phyloP scores from a whole-genome alignment of 2,113 vertebrate species.

The Canis aureus region DNA sequence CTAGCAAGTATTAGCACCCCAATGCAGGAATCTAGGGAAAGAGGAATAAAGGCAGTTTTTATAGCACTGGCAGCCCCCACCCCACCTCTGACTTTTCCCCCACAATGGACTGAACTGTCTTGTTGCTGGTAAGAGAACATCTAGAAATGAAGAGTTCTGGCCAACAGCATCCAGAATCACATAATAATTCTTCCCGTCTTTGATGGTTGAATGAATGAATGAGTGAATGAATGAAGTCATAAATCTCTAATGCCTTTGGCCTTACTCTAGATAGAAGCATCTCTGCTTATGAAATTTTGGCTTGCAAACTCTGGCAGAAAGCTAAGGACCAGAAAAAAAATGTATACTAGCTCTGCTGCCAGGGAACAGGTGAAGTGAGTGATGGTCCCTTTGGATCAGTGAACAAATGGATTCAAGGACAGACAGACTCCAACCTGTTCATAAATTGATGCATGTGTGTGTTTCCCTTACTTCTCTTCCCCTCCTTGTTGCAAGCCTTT shows the following conservation, averaged over 20 bases:
- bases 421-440: not conserved
- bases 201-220: not conserved
- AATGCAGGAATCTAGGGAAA: not conserved
- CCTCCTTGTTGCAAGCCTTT: not conserved
- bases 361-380: not conserved
- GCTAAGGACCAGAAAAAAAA: not conserved
- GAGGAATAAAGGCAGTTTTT: not conserved
- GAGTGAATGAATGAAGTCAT: not conserved
- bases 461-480: not conserved
- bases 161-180: not conserved
- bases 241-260: not conserved
- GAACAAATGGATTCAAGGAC: not conserved
- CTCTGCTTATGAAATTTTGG: not conserved
- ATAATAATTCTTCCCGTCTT: not conserved
- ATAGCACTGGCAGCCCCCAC: not conserved
- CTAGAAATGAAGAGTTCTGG: not conserved
- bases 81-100: not conserved
- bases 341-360: not conserved
- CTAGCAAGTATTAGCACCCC: not conserved
- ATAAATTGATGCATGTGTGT: not conserved
- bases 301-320: not conserved
- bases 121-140: not conserved
- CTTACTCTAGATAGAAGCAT: slow-evolving; percentile 25
- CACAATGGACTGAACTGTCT: not conserved
- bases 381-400: not conserved